Evolutionary conservation across 2,113 vertebrate genomes (phyloP), one percentile per base, ranked within the genome.

Genomic region (Ameiurus melas): DNA sequence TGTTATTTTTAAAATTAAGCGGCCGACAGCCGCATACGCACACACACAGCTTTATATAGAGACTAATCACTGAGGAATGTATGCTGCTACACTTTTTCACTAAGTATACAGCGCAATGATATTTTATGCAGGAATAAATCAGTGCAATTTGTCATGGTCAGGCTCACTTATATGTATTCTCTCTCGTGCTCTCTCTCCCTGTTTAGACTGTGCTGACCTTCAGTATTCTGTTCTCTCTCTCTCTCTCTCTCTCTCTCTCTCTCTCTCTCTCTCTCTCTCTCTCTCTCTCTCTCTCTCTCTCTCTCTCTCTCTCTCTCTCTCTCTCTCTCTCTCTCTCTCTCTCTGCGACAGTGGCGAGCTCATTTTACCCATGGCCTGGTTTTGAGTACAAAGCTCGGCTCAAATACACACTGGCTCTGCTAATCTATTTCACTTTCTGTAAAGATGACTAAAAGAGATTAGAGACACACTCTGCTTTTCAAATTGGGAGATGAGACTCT

Each of bases 1-100:
- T 85, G 84, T 85, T 85, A 85, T 85, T 85, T 85, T 85, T 85
- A 73, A 85, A 85, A 85, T 71, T 57, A 82, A 36, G 62, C 64
- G 20, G 71, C 64, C 10, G 77, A 43, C 80, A 68, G 66, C 17
- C 43, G 6, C 43, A 47, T 47, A 47, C 43, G 43, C 47, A 73
- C 57, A 84, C 57, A 75, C 55, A 64, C 39, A 43, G 83, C 87
- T 87, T 88, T 87, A 86, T 90, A 88, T 71, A 84, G 87, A 64
- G 53, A 58, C 87, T 78, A 85, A 90, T 90, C 85, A 90, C 27
- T 60, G 84, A 88, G 86, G 84, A 88, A 90, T 88, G 89, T 62
- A 75, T 78, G 60, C 51, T 60, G 27, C 57, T 60, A 30, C 47
- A 51, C 57, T 30, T 60, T 19, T 75, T 47, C 47, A 20, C 84